Base-by-base conservation (phyloP, 2,888 invertebrate genomes). In the Muscina levida region DNA sequence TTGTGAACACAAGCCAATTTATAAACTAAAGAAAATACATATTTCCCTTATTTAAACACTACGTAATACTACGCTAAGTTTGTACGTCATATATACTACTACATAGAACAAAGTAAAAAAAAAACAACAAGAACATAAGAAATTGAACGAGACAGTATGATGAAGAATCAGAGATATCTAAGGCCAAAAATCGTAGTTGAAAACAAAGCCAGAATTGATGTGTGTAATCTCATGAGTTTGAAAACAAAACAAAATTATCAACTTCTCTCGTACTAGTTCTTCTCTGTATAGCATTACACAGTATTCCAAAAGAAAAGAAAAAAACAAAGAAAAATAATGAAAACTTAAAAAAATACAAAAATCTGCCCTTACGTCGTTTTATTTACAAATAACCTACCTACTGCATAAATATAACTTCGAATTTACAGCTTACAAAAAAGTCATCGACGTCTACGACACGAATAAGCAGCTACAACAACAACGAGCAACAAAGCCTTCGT, bases 1-100 rank as follows among this genome's bases (percentile, higher is more conserved):
- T n/a, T 44, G n/a, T 44, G n/a, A n/a, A n/a, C n/a, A n/a, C n/a
- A n/a, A n/a, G n/a, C n/a, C n/a, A n/a, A n/a, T n/a, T 53, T 48
- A 48, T 53, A 53, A 53, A 31, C 22, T 53, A 53, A 53, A n/a
- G n/a, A n/a, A 19, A 53, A 22, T 8, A 53, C 53, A 57, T 15
- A 31, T 15, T 26, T 57, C 57, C 31, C 31, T 8, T 57, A 15
- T 57, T 57, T 31, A 57, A 57, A 57, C 53, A 53, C 53, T 81
- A 81, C 77, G 81, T 81, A 81, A 75, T 72, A 81, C 81, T 81
- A 81, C 81, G 81, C 77, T 81, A 81, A 81, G 77, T 81, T 77
- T 77, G 72, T 81, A 77, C 81, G 71, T 68, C 77, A 48, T 31
- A 31, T 31, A 31, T 31, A 31, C 31, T 31, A 31, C 31, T 31